Conservation (phyloP, 2,797 vertebrate species). For the Adelosebastes latens region DNA sequence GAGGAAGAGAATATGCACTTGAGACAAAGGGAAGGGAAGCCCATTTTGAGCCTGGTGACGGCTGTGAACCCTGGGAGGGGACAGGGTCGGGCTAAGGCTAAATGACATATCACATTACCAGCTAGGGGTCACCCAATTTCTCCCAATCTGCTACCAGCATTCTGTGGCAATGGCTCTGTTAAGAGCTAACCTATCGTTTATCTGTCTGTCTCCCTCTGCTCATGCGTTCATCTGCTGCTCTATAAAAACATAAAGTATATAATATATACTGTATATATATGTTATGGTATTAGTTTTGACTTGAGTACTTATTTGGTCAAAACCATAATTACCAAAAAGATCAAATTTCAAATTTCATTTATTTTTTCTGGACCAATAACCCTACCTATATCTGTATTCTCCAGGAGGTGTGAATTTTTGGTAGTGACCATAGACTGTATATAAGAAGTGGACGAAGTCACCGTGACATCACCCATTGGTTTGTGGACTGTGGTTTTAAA, state of each 20-base stretch:
- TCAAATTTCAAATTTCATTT: not conserved
- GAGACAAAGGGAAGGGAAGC: conserved; percentile 83
- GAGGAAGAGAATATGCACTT: conserved; percentile 84
- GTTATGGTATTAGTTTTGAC: not conserved
- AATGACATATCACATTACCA: conserved; percentile 80
- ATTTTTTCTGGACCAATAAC: not conserved
- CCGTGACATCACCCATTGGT: no score
- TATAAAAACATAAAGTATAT: conserved; percentile 3
- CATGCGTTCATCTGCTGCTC: not conserved
- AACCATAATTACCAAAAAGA: not conserved
- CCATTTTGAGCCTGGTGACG: conserved; percentile 71
- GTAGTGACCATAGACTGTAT: not conserved
- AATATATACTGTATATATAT: not conserved
- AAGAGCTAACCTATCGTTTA: conserved; percentile 54
- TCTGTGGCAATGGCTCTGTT: conserved; percentile 57
- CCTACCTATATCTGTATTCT: not conserved
- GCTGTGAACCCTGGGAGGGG: conserved; percentile 62
- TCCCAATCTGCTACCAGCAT: conserved; percentile 59
- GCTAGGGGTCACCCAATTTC: conserved; percentile 74
- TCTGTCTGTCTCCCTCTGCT: conserved; percentile 24
- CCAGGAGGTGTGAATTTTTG: not conserved
- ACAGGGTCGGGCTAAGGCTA: conserved; percentile 76
- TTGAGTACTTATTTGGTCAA: not conserved
- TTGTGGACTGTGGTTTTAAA: no score
- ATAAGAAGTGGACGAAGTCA: no score